Conservation (phyloP, 2,888 invertebrate species). For the Leptarthrus brevirostris region DNA sequence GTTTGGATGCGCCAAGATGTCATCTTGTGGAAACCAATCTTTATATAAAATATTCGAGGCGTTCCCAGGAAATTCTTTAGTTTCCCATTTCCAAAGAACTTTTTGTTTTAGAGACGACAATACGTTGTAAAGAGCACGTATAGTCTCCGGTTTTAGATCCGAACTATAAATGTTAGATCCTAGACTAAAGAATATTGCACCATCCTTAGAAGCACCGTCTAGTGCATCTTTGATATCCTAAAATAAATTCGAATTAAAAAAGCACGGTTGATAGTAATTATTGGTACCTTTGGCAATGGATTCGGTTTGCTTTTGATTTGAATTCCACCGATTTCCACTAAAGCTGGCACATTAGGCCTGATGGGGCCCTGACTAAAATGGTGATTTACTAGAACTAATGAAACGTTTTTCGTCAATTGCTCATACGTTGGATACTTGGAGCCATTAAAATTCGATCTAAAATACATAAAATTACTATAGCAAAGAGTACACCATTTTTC, state of each 20-base stretch:
- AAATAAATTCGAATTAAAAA: neutral
- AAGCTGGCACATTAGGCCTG: conserved; percentile 65
- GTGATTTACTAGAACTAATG: conserved; percentile 62
- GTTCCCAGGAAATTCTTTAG: conserved; percentile 68
- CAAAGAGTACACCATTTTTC: no score
- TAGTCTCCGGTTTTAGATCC: conserved; percentile 68
- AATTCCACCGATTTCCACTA: conserved; percentile 66
- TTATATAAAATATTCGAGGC: conserved; percentile 71
- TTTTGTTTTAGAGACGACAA: conserved; percentile 71
- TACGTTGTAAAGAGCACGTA: conserved; percentile 69
- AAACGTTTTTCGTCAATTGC: conserved; percentile 59
- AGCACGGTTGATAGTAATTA: no score
- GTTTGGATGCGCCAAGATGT: conserved; percentile 73
- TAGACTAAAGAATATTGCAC: conserved; percentile 67
- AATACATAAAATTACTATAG: no score
- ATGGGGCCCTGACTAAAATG: conserved; percentile 63
- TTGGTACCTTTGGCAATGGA: conserved; percentile 59
- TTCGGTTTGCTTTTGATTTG: conserved; percentile 62
- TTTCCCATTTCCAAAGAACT: conserved; percentile 75
- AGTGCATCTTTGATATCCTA: conserved; percentile 64
- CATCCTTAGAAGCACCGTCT: conserved; percentile 60
- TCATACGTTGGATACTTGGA: conserved; percentile 58
- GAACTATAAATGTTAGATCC: conserved; percentile 69
- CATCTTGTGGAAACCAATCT: conserved; percentile 78
- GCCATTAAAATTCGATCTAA: conserved; percentile 60